These are phyloP conservation scores for Enteromius fasciolatus DNA, from an alignment of 2,797 vertebrate species.

Conservation along the genomic window DNA sequence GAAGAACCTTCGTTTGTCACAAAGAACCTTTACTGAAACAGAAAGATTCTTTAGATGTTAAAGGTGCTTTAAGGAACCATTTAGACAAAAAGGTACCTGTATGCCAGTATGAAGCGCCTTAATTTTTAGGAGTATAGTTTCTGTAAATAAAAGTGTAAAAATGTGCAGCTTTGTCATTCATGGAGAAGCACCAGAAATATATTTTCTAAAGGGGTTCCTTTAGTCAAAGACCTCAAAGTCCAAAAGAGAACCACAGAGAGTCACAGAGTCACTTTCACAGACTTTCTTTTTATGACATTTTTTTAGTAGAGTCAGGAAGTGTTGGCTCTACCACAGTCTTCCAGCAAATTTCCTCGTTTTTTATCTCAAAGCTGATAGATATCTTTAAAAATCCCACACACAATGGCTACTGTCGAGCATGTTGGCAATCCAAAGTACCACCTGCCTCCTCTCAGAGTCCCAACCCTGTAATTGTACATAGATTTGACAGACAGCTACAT, in stretches of 20 bases:
- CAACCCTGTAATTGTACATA: slow-evolving; percentile 46
- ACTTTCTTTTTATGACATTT: not conserved
- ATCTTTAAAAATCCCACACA: slow-evolving; percentile 18
- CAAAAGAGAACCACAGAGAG: not conserved
- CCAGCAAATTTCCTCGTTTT: slow-evolving; percentile 26
- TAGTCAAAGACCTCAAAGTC: not conserved
- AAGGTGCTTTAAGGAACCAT: too few species aligned
- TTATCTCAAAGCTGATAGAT: slow-evolving; percentile 21
- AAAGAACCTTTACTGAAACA: too few species aligned
- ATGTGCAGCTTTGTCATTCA: not conserved
- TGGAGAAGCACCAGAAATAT: not conserved
- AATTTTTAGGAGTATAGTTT: not conserved
- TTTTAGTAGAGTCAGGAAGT: not conserved
- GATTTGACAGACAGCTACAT: slow-evolving; percentile 51
- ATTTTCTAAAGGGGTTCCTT: not conserved
- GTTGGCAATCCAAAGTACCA: slow-evolving; percentile 43
- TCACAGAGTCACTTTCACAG: not conserved
- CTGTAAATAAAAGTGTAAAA: not conserved
- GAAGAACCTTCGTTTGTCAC: too few species aligned
- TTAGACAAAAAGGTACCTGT: too few species aligned
- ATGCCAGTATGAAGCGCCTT: too few species aligned
- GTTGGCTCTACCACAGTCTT: not conserved
- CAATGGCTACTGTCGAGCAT: slow-evolving; percentile 38
- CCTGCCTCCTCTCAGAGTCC: slow-evolving; percentile 46
- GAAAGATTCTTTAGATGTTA: too few species aligned